Percentiles rank a stretch among this genome's conserved stretches.
These are phyloP conservation scores for Drosophila mulleri DNA, from an alignment of 2,888 invertebrate genomes.

Conservation along the genomic window DNA sequence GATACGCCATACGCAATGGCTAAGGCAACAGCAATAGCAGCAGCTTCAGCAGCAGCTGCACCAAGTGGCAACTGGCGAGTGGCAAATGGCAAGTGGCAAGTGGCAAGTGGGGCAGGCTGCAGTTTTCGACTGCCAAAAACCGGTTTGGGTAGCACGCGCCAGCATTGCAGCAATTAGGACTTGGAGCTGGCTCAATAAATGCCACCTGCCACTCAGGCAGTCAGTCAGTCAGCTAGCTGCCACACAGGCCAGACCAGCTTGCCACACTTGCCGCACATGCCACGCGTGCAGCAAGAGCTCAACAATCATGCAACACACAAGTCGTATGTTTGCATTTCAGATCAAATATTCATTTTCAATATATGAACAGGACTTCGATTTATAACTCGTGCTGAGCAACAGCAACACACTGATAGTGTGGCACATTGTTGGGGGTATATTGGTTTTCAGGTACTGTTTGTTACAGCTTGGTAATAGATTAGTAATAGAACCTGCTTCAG, in stretches of 20 bases:
- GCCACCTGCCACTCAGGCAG: constrained; percentile 26
- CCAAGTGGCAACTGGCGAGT: constrained; percentile 3
- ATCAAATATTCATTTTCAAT: constrained; percentile 76
- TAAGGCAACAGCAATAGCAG: background rate
- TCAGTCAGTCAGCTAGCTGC: constrained; percentile 5
- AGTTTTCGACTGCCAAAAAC: constrained; percentile 32
- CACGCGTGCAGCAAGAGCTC: constrained; percentile 24
- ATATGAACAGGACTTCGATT: constrained; percentile 33
- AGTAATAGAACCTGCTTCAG: no score
- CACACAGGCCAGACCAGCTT: background rate
- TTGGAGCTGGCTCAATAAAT: constrained; percentile 27
- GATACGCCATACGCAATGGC: constrained; percentile 15
- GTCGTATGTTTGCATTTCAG: constrained; percentile 37
- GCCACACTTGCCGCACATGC: constrained; percentile 30
- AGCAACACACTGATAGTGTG: background rate
- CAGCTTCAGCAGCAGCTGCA: constrained; percentile 26
- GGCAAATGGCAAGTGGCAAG: constrained; percentile 8
- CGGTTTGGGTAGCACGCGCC: constrained; percentile 55
- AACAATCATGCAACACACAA: constrained; percentile 33
- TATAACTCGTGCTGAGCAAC: constrained; percentile 6
- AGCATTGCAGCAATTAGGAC: constrained; percentile 40
- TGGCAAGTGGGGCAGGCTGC: constrained; percentile 11
- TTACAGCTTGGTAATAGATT: no score
- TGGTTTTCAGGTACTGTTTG: no score
- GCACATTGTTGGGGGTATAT: background rate